Evolutionary conservation across 2,888 invertebrate genomes (phyloP).

Genomic region (Agrochola litura): DNA sequence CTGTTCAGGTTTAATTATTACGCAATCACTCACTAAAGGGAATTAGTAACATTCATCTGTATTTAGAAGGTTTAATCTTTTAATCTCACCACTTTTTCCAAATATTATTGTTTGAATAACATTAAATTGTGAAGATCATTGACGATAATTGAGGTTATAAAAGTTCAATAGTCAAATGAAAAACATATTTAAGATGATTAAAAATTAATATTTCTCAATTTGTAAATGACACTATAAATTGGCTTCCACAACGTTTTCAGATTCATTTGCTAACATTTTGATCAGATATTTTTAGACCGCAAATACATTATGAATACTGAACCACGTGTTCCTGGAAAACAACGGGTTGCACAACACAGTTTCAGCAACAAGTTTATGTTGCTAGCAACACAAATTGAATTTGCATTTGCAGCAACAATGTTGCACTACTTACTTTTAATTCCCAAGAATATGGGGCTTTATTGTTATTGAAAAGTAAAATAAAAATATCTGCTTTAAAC

Average conservation of each 20-base stretch:
- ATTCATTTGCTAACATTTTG: not conserved
- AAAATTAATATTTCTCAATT: not conserved
- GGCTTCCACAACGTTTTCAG: not conserved
- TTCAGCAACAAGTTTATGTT: not conserved
- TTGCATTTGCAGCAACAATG: not conserved
- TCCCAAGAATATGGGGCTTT: not conserved
- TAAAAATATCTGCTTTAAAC: not conserved
- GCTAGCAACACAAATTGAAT: not conserved
- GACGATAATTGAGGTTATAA: not conserved
- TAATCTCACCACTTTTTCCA: too few relatives aligned
- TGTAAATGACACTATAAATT: not conserved
- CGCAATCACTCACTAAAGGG: not conserved
- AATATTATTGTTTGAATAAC: too few relatives aligned
- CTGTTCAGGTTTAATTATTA: not conserved
- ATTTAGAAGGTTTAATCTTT: not conserved
- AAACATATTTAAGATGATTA: not conserved
- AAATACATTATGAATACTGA: not conserved
- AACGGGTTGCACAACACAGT: not conserved
- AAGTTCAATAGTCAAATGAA: not conserved
- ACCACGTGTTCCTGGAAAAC: not conserved
- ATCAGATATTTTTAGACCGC: not conserved
- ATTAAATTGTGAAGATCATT: too few relatives aligned
- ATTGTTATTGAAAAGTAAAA: not conserved
- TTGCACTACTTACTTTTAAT: constrained; percentile 4
- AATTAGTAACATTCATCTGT: not conserved